A percentile compares a stretch with the other conserved stretches of the same genome.
These are phyloP conservation scores for Mellilla xanthometata DNA, from an alignment of 2,888 invertebrate genomes.

Conservation along the genomic window DNA sequence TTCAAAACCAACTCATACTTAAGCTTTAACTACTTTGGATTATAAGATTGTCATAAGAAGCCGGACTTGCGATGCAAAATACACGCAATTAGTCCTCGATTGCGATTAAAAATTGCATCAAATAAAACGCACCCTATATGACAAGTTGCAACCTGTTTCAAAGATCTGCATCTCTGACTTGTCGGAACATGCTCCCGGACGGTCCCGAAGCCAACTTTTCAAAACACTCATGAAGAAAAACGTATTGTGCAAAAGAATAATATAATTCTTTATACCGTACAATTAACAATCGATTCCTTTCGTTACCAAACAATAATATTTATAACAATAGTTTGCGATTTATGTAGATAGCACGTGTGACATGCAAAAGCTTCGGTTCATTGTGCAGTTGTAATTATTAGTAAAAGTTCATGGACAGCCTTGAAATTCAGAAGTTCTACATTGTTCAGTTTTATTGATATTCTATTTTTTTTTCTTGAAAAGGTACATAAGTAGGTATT, in stretches of 20 bases:
- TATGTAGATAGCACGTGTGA: conserved; percentile 53
- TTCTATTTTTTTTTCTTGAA: no score
- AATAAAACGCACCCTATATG: conserved; percentile 20
- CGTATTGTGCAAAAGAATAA: conserved; percentile 29
- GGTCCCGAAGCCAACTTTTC: conserved; percentile 19
- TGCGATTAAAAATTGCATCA: conserved; percentile 5
- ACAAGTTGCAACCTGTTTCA: conserved; percentile 67
- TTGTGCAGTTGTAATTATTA: conserved; percentile 21
- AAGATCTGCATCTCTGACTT: conserved; percentile 40
- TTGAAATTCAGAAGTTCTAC: no score
- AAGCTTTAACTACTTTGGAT: no score
- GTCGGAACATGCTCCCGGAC: conserved; percentile 49
- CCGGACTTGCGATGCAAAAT: background rate
- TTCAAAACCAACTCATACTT: no score
- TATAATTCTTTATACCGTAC: conserved; percentile 7
- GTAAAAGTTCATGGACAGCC: no score
- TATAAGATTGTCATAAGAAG: no score
- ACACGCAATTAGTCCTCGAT: background rate
- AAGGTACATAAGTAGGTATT: no score
- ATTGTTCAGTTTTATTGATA: no score
- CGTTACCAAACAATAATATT: conserved; percentile 34
- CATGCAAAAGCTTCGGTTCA: conserved; percentile 31
- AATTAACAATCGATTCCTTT: conserved; percentile 27
- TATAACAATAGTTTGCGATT: conserved; percentile 36
- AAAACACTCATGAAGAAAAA: conserved; percentile 30